Percentiles rank a stretch among this genome's conserved stretches.
phyloP scores from a whole-genome alignment of 2,888 invertebrate genomes.

The Erebia palarica region DNA sequence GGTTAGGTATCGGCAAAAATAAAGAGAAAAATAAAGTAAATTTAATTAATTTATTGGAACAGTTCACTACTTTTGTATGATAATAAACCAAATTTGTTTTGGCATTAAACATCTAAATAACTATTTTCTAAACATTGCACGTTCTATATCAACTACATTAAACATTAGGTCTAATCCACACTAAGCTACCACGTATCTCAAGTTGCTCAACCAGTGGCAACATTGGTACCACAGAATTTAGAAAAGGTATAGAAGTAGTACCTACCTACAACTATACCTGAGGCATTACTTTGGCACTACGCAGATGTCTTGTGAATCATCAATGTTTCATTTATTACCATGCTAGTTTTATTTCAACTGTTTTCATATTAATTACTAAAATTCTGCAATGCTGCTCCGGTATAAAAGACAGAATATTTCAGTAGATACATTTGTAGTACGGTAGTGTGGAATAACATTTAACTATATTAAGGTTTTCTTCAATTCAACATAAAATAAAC shows the following conservation, averaged over 20 bases:
- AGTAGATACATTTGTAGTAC: background rate
- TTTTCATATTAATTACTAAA: too few species aligned
- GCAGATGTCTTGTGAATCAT: too few species aligned
- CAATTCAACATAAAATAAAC: constrained; percentile 27
- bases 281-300: too few species aligned
- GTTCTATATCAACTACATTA: constrained; percentile 57
- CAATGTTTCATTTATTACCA: too few species aligned
- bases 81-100: constrained; percentile 73
- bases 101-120: constrained; percentile 68
- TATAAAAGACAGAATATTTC: too few species aligned
- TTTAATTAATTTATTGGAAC: constrained; percentile 71
- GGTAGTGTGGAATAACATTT: constrained; percentile 24
- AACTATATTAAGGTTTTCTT: constrained; percentile 23
- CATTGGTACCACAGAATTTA: background rate
- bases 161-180: constrained; percentile 35
- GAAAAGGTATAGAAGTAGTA: too few species aligned
- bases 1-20: constrained; percentile 14
- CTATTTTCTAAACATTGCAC: constrained; percentile 77
- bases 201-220: background rate
- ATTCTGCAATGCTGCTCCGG: too few species aligned
- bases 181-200: background rate
- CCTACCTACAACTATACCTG: too few species aligned
- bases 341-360: too few species aligned
- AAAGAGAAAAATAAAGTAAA: constrained; percentile 42
- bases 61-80: constrained; percentile 73